A percentile compares a stretch with the other conserved stretches of the same genome.
These are phyloP conservation scores for Stegastes partitus DNA, from an alignment of 2,113 vertebrate genomes.

Conservation along the genomic window DNA sequence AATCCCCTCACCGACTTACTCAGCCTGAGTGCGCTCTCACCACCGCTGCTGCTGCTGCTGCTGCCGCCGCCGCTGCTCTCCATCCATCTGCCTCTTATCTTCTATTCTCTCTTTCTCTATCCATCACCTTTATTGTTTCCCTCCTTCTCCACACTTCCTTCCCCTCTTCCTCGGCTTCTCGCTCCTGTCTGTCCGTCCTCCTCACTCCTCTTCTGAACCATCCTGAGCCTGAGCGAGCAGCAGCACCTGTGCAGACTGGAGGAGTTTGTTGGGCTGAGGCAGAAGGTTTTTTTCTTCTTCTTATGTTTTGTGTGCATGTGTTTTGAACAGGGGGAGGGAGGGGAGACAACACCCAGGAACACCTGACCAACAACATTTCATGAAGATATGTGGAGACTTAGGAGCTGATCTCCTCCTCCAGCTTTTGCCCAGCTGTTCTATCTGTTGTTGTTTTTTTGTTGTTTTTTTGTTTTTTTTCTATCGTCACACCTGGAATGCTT, in stretches of 20 bases:
- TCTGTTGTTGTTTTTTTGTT: constrained; percentile 24
- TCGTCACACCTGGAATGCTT: constrained; percentile 88
- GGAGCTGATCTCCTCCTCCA: constrained; percentile 73
- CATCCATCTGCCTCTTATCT: constrained; percentile 61
- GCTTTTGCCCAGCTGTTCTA: constrained; percentile 52
- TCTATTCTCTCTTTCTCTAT: constrained; percentile 41
- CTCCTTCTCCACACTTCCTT: not conserved
- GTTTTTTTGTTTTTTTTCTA: constrained; percentile 17
- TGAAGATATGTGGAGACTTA: constrained; percentile 72
- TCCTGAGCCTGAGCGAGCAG: constrained; percentile 41
- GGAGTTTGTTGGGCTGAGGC: constrained; percentile 67
- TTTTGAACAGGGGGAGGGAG: constrained; percentile 47
- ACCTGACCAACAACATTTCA: constrained; percentile 66
- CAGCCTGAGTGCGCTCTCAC: constrained; percentile 78
- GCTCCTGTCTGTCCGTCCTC: constrained; percentile 14
- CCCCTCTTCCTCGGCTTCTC: constrained; percentile 15
- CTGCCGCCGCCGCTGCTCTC: constrained; percentile 80
- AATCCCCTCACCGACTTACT: constrained; percentile 80
- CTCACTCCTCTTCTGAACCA: constrained; percentile 30
- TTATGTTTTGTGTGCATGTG: constrained; percentile 18
- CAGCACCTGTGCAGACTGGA: constrained; percentile 73
- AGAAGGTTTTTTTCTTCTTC: constrained; percentile 31
- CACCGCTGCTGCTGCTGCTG: constrained; percentile 82
- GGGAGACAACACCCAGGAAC: constrained; percentile 66
- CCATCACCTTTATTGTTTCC: constrained; percentile 32